phyloP scores from a whole-genome alignment of 2,888 invertebrate genomes.

The Sesia apiformis region DNA sequence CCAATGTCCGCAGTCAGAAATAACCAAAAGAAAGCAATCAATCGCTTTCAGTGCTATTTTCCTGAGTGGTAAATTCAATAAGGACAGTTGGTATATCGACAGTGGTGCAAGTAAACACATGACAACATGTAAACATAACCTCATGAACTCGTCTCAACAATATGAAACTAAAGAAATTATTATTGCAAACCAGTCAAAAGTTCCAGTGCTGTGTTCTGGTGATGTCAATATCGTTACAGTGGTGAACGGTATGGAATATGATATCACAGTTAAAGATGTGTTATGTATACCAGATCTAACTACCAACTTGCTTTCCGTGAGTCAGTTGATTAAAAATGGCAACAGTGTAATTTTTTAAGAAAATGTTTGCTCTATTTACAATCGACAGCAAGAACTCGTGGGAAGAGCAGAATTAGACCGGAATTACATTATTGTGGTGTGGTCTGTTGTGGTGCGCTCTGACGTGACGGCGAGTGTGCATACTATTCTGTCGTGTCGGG shows the following conservation, averaged over 20 bases:
- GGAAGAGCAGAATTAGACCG: conserved; percentile 7
- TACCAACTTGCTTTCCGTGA: conserved; percentile 14
- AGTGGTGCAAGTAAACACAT: conserved; percentile 5
- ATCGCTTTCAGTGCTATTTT: conserved; percentile 1
- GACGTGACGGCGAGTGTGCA: too few species aligned
- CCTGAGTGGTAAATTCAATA: conserved; percentile 1
- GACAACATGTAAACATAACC: not conserved
- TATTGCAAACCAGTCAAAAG: conserved; percentile 4
- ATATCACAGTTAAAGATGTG: conserved; percentile 7
- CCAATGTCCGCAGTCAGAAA: not conserved
- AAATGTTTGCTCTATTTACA: conserved; percentile 4
- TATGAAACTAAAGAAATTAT: conserved; percentile 2
- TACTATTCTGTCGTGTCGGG: too few species aligned
- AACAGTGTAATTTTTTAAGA: conserved; percentile 12
- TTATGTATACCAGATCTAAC: conserved; percentile 10
- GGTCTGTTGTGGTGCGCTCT: too few species aligned
- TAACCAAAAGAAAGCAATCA: not conserved
- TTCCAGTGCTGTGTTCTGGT: conserved; percentile 6
- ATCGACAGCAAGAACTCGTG: conserved; percentile 5
- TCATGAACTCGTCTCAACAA: not conserved
- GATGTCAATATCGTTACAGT: conserved; percentile 1
- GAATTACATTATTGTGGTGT: too few species aligned
- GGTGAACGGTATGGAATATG: not conserved
- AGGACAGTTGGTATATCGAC: conserved; percentile 12
- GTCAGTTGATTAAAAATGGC: conserved; percentile 11